These are phyloP conservation scores for Eufriesea mexicana DNA, from an alignment of 1,140 invertebrate species.

Conservation along the genomic window DNA sequence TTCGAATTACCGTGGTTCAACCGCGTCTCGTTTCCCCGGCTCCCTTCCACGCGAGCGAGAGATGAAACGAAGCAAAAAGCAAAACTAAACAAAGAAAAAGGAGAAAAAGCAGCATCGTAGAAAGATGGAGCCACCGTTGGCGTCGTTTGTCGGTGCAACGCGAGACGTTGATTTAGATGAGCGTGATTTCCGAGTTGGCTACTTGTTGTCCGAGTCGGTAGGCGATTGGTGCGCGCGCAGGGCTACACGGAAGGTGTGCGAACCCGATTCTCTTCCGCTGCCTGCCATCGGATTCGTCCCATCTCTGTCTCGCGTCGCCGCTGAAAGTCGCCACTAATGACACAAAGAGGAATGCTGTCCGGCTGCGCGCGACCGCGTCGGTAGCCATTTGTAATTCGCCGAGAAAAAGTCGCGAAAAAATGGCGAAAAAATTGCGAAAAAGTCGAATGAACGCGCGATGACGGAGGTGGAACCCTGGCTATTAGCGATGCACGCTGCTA, in stretches of 20 bases:
- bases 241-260: conserved; percentile 61
- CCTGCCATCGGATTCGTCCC: conserved; percentile 31
- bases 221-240: conserved; percentile 51
- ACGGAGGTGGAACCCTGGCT: conserved; percentile 68
- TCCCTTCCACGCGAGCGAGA: too few relatives aligned
- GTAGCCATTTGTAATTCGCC: conserved; percentile 80
- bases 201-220: conserved; percentile 69
- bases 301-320: conserved; percentile 53
- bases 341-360: conserved; percentile 80
- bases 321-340: conserved; percentile 80
- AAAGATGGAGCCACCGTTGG: conserved; percentile 14
- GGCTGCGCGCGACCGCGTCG: conserved; percentile 74
- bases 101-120: too few relatives aligned
- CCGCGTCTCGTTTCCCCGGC: too few relatives aligned
- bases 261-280: conserved; percentile 49
- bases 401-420: conserved; percentile 60
- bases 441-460: conserved; percentile 78
- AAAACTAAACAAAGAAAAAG: too few relatives aligned
- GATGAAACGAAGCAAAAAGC: too few relatives aligned
- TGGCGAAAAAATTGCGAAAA: conserved; percentile 73
- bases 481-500: conserved; percentile 75
- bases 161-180: conserved; percentile 77
- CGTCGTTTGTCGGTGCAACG: conserved; percentile 64
- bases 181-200: conserved; percentile 75
- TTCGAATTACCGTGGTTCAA: too few relatives aligned